Base-by-base conservation (phyloP, 2,888 invertebrate genomes). In the Cataglyphis rosenhaueri region DNA sequence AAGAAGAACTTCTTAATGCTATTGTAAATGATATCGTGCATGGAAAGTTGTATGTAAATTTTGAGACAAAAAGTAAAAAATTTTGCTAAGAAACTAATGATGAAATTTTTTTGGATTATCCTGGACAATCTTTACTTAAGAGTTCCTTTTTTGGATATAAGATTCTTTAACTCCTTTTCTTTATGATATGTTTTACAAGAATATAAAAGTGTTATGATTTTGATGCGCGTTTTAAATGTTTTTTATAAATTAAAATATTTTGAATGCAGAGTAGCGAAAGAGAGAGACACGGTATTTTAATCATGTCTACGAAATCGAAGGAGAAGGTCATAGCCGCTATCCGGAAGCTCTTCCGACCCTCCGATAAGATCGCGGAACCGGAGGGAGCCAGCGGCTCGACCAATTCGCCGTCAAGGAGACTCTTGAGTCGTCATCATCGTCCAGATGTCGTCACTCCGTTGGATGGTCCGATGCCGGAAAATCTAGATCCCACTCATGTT, bases 311-410 rank as follows among this genome's bases (percentile, higher is more conserved):
- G 88, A 96, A 97, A 89, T 97, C 97, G 48, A 97, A 97, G 94
- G 97, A 97, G 93, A 97, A 97, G 95, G 97, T 98, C 85, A 96
- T 97, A 41, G 97, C 97, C 38, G 97, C 97, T 73, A 97, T 98
- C 95, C 96, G 97, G 90, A 97, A 97, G 95, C 95, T 97, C 89
- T 97, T 97, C 94, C 96, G 97, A 88, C 96, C 97, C 66, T 96
- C 97, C 25, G 96, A 96, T 92, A 97, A 97, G 93, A 95, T 96
- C 38, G 66, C 88, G 12, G 89, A 89, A 5, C 85, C 86, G 12
- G 89, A 89, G 84, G 94, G 85, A 84, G 91, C 87, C 66, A 91
- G 93, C 82, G 96, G 96, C 25, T 96, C 96, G 81, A 96, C 96
- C 79, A 96, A 96, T 48, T 96, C 96, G 25, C 96, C 96, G 18